Conservation (phyloP, 2,113 vertebrate species). For the Sula dactylatra region DNA sequence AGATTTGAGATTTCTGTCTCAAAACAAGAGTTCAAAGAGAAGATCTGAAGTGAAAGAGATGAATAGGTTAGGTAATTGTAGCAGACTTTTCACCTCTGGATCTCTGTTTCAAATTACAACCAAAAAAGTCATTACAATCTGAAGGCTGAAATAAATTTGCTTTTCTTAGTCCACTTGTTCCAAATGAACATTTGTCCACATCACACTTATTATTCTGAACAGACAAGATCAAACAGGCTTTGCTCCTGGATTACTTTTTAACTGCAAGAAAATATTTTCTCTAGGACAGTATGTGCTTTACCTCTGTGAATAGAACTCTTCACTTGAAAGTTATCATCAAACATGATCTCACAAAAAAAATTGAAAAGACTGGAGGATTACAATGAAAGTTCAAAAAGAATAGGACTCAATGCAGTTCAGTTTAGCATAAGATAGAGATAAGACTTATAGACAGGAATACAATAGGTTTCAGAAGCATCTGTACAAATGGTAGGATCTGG, state of each 20-base stretch:
- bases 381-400: not conserved
- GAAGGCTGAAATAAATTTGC: not conserved
- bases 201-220: not conserved
- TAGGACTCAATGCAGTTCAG: not conserved
- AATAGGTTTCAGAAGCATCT: not conserved
- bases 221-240: not conserved
- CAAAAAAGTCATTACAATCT: not conserved
- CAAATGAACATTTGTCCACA: not conserved
- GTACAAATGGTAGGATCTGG: not conserved
- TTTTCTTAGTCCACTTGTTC: not conserved
- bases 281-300: not conserved
- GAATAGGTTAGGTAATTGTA: not conserved
- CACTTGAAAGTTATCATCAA: not conserved
- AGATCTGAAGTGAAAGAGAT: not conserved
- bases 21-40: not conserved
- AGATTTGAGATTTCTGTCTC: not conserved
- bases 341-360: not conserved
- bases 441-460: not conserved
- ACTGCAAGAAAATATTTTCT: not conserved
- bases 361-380: not conserved
- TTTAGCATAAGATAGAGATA: not conserved
- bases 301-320: not conserved
- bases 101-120: not conserved
- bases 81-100: not conserved
- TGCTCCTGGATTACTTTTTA: not conserved